Evolutionary conservation across 2,888 invertebrate species (phyloP), one percentile per base, ranked within the genome.

Genomic region (Flexamia atlantica): DNA sequence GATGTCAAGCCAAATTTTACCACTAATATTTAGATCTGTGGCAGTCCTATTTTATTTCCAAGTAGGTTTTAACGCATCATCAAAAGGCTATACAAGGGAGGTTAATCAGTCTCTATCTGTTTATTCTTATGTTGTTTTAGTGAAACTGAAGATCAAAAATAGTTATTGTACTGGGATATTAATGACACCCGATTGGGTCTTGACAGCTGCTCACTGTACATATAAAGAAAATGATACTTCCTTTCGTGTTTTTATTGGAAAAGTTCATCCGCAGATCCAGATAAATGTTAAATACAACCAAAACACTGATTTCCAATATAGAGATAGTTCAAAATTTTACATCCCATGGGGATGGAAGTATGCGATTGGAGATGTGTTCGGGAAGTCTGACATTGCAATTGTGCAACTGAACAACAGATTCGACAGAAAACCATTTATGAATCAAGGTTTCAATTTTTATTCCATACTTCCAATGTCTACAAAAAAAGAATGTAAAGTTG

Each of bases 81-180:
- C 36, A 32, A 68, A 68, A 68, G n/a, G 1, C 17, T 68, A 4
- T 30, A n/a, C 30, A 5, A 68, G 2, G 30, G 30, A 32, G 30
- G 23, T 68, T 68, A 30, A 30, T 68, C 32, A 30, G 36, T 7
- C 17, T 28, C 17, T 36, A n/a, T 72, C 42, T 25, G 42, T 20
- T 9, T 72, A 72, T 42, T 23, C 72, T 42, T 72, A 72, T 42
- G 25, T 76, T 12, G 76, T 76, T 4, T 50, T 76, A 30, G 28
- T 76, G 28, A 50, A 76, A 17, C 12, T 50, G 28, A 50, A 14
- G 50, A 25, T 46, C 0, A 76, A 76, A 32, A 32, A 50, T 14
- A 50, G 46, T 46, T 76, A 50, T 32, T 76, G 76, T 28, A 76
- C 76, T 12, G 76, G 76, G 10, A 23, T 46, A 50, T 46, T 76